These are phyloP conservation scores for Hydrozoanthus tunicans DNA, from an alignment of 64 coral and sea anemone genomes.

Conservation along the genomic window DNA sequence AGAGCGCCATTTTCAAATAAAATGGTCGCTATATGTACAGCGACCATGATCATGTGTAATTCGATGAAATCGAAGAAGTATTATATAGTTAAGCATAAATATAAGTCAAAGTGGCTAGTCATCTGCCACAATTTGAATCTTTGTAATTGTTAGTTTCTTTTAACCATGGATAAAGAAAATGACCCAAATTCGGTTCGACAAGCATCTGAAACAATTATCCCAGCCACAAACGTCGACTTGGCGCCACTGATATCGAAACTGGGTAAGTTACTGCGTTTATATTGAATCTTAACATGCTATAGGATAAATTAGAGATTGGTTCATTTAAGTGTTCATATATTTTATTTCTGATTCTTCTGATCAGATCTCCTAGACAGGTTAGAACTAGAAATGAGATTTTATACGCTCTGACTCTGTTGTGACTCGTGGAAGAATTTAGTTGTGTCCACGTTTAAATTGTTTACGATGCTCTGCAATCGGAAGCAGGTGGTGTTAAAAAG, in stretches of 20 bases:
- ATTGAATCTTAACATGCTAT: too few relatives aligned
- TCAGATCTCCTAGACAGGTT: not conserved
- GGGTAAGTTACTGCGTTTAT: slow-evolving; percentile 43
- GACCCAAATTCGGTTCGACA: slow-evolving; percentile 14
- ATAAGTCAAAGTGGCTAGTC: not conserved
- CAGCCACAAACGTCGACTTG: slow-evolving; percentile 41
- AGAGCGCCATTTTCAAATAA: slow-evolving; percentile 14
- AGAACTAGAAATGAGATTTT: too few relatives aligned
- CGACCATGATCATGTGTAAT: not conserved
- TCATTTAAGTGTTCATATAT: too few relatives aligned
- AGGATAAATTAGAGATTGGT: too few relatives aligned
- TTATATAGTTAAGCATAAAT: not conserved
- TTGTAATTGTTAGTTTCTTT: not conserved
- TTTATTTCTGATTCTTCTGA: not conserved
- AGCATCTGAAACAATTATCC: slow-evolving; percentile 54
- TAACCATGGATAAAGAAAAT: slow-evolving; percentile 54
- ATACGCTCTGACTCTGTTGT: too few relatives aligned
- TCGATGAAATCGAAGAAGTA: not conserved
- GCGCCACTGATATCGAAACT: slow-evolving; percentile 78
- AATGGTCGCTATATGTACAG: slow-evolving; percentile 4
- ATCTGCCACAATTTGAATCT: not conserved
- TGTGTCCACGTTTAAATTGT: too few relatives aligned
- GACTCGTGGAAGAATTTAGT: too few relatives aligned
- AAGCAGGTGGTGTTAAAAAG: too few relatives aligned
- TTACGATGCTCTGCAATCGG: too few relatives aligned